Conservation (phyloP, 2,113 vertebrate species). For the Oreochromis tanganicae region DNA sequence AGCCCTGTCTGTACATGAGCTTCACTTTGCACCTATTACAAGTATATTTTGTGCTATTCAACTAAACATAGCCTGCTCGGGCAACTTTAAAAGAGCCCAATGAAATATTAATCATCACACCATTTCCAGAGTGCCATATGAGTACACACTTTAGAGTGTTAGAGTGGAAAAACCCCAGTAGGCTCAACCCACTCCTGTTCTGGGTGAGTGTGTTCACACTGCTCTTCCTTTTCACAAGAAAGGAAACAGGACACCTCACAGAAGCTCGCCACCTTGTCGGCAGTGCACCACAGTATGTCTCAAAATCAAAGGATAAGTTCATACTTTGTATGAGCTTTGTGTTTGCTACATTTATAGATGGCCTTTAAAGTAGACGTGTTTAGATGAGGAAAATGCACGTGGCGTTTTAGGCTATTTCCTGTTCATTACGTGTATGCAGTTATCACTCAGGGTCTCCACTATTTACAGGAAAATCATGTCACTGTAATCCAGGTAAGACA, state of each 20-base stretch:
- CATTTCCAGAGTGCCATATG: constrained; percentile 59
- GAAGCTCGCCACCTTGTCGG: not conserved
- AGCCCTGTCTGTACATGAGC: not conserved
- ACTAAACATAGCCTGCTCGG: constrained; percentile 36
- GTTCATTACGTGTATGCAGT: not conserved
- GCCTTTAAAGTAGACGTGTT: not conserved
- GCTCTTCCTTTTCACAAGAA: constrained; percentile 10
- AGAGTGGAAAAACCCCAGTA: constrained; percentile 43
- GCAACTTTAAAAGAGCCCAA: constrained; percentile 50
- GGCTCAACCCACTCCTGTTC: constrained; percentile 38
- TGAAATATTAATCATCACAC: constrained; percentile 71
- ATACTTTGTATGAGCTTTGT: not conserved
- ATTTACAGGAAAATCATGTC: not conserved
- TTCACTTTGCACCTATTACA: constrained; percentile 36
- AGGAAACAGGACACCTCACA: not conserved
- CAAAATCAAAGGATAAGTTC: not conserved
- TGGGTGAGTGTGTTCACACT: constrained; percentile 16
- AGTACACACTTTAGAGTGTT: constrained; percentile 53
- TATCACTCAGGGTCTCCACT: not conserved
- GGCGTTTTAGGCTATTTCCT: not conserved
- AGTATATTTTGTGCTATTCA: not conserved
- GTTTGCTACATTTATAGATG: not conserved
- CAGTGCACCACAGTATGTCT: not conserved
- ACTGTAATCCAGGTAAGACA: not conserved
- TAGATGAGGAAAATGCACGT: not conserved